phyloP scores from a whole-genome alignment of 2,888 invertebrate genomes.

The Dryomyza anilis region DNA sequence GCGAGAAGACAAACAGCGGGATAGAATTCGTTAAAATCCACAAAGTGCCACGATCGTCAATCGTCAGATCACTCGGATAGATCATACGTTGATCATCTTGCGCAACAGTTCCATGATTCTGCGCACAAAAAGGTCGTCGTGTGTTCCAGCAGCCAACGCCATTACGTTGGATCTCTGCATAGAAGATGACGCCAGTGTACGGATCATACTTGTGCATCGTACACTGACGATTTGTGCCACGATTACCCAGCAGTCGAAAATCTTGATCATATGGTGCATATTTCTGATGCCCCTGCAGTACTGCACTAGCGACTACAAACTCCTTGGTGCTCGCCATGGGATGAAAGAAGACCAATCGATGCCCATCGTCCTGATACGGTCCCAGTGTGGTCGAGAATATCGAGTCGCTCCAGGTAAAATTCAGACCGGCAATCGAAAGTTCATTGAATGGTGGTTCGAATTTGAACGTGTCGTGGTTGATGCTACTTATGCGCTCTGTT shows the following conservation, averaged over 20 bases:
- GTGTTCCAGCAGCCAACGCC: conserved; percentile 80
- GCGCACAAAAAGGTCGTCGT: conserved; percentile 58
- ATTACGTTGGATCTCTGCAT: conserved; percentile 72
- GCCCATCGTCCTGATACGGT: conserved; percentile 63
- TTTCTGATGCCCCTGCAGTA: conserved; percentile 65
- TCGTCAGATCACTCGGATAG: conserved; percentile 73
- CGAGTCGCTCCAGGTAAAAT: conserved; percentile 81
- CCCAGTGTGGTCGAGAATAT: conserved; percentile 75
- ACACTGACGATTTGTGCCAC: conserved; percentile 70
- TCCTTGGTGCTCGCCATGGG: conserved; percentile 75
- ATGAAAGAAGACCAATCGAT: conserved; percentile 75
- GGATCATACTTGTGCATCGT: conserved; percentile 73
- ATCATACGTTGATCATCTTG: conserved; percentile 68
- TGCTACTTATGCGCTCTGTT: conserved; percentile 71
- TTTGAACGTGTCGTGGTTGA: conserved; percentile 75
- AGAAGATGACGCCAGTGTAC: conserved; percentile 69
- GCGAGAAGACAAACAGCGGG: conserved; percentile 70
- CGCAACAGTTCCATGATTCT: conserved; percentile 66
- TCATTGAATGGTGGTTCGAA: conserved; percentile 74
- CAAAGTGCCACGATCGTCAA: conserved; percentile 68
- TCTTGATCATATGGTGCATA: conserved; percentile 65
- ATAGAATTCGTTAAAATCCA: conserved; percentile 74
- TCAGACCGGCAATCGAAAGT: conserved; percentile 69
- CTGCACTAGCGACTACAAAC: conserved; percentile 71
- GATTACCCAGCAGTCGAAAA: conserved; percentile 68